Evolutionary conservation across 2,888 invertebrate genomes (phyloP), one percentile per base, ranked within the genome.

Genomic region (Dusona sp.): DNA sequence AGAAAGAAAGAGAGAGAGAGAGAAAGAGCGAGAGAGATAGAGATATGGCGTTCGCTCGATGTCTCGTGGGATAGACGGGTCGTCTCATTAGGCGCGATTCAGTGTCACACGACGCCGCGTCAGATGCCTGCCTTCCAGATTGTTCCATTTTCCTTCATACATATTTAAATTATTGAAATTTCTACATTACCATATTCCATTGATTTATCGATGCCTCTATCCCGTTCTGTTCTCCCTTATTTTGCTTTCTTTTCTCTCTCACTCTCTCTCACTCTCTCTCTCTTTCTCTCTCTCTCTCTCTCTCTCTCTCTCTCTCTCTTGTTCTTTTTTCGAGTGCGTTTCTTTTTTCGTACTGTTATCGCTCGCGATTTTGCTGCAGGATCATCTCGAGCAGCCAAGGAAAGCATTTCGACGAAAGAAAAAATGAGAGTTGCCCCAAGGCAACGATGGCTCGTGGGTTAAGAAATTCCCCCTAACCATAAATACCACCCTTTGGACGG

Each of bases 151-250:
- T 92, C 91, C 92, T 93, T 93, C 93, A 93, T 93, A 93, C 92
- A 93, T 93, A 93, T 93, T 93, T 93, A 93, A 93, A 92, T 93
- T 93, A 93, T 93, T 93, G 92, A 93, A 93, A 93, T 93, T 91
- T 90, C 85, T 84, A 87, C 90, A 93, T 93, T 93, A 93, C 93
- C 93, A 93, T 93, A 93, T 91, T 93, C 92, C 92, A 93, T 93
- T 93, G 93, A 93, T 93, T 93, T 93, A 93, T 93, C 93, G 93
- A 91, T 92, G 92, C 91, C 91, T 91, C 91, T 61, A 57, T 79
- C 70, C 79, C n/a, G 25, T 36, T 77, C 72, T 64, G 36, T 19
- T n/a, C 29, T 42, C 64, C n/a, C 75, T 78, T 65, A 57, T 48
- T 54, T 51, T 22, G 2, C 57, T 16, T 19, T 45, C 78, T 65